These are phyloP conservation scores for Gryllus longicercus DNA, from an alignment of 2,888 invertebrate genomes.

Conservation along the genomic window DNA sequence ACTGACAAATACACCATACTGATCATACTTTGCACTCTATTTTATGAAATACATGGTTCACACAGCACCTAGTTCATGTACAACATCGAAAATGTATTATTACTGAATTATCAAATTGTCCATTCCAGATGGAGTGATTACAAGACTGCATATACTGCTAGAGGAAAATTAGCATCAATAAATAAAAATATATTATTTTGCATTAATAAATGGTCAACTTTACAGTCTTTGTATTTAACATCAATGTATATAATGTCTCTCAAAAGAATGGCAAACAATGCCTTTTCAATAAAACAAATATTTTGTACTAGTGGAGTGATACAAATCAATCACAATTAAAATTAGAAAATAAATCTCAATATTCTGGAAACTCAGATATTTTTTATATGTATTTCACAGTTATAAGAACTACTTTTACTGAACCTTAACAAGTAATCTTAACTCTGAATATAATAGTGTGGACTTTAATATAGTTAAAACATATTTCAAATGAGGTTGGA, in stretches of 20 bases:
- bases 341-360: too few relatives aligned
- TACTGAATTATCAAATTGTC: background rate
- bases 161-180: background rate
- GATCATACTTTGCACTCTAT: slow-evolving; percentile 17
- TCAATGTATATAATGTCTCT: background rate
- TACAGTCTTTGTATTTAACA: background rate
- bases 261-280: background rate
- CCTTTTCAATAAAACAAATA: background rate
- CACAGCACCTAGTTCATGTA: background rate
- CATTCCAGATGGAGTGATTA: slow-evolving; percentile 11
- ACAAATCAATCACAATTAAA: too few relatives aligned
- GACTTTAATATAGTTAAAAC: too few relatives aligned
- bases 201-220: background rate
- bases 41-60: background rate
- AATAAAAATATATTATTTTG: slow-evolving; percentile 11
- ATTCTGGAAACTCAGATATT: too few relatives aligned
- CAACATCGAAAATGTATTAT: background rate
- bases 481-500: too few relatives aligned
- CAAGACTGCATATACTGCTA: background rate
- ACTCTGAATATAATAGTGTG: too few relatives aligned
- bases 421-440: too few relatives aligned
- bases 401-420: too few relatives aligned
- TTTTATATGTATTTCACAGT: too few relatives aligned
- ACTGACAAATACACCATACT: background rate
- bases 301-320: background rate